Evolutionary conservation across 2,113 vertebrate species (phyloP).

Genomic region (Petromus typicus): DNA sequence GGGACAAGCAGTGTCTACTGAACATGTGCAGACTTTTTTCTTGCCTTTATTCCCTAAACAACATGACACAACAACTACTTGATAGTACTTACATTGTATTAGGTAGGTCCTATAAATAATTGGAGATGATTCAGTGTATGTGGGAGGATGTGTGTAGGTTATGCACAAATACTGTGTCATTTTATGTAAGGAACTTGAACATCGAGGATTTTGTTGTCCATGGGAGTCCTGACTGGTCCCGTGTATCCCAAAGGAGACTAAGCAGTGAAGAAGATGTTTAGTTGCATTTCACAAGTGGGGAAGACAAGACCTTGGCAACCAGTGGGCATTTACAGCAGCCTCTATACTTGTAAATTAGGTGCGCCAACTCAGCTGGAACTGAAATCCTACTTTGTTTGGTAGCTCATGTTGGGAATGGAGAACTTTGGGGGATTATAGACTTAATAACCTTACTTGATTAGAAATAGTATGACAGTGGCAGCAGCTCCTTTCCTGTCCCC

Average conservation of each 20-base stretch:
- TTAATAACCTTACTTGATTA: conserved; percentile 35
- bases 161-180: not conserved
- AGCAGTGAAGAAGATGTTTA: conserved; percentile 7
- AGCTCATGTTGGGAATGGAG: conserved; percentile 9
- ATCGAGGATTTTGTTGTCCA: not conserved
- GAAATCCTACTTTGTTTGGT: not conserved
- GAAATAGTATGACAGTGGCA: not conserved
- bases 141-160: not conserved
- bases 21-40: not conserved
- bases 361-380: not conserved
- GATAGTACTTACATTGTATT: not conserved
- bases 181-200: not conserved
- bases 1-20: not conserved
- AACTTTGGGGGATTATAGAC: conserved; percentile 37
- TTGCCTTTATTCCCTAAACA: not conserved
- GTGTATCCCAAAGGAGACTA: not conserved
- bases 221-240: not conserved
- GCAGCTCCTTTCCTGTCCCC: not conserved
- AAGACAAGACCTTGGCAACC: conserved; percentile 12
- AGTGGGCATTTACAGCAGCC: not conserved
- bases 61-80: not conserved
- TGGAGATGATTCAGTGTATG: not conserved
- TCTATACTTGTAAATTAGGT: not conserved
- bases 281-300: not conserved
- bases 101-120: not conserved